A percentile compares a stretch with the other conserved stretches of the same genome.
These are phyloP conservation scores for Semnornis frantzii DNA, from an alignment of 2,113 vertebrate species.

Conservation along the genomic window DNA sequence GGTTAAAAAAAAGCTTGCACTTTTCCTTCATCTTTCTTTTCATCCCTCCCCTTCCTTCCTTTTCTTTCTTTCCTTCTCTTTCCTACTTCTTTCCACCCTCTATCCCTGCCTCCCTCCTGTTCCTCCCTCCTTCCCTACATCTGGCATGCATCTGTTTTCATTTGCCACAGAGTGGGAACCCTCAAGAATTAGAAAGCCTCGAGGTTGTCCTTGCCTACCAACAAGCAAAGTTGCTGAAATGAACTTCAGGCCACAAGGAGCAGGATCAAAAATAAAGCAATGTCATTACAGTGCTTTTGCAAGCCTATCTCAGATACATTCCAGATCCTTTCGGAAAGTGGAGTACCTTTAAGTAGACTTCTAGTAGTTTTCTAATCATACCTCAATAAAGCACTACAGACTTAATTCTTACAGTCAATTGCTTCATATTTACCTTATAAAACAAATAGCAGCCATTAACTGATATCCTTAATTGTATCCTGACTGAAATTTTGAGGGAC, in stretches of 20 bases:
- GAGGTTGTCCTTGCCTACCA: not conserved
- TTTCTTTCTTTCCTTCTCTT: too few species aligned
- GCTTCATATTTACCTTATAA: slow-evolving; percentile 8
- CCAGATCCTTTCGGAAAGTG: not conserved
- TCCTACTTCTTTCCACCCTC: not conserved
- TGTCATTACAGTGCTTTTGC: not conserved
- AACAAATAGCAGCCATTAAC: slow-evolving; percentile 1
- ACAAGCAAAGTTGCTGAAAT: not conserved
- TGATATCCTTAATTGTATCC: not conserved
- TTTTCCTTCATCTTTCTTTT: not conserved
- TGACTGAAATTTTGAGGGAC: not conserved
- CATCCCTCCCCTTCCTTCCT: not conserved
- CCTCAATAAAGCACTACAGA: not conserved
- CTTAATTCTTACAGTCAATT: not conserved
- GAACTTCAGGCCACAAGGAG: not conserved
- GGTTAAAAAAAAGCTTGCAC: not conserved
- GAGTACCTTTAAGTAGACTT: not conserved
- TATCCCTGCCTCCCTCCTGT: not conserved
- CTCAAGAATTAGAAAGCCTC: not conserved
- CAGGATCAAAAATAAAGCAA: not conserved
- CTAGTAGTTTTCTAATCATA: not conserved
- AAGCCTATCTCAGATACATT: not conserved
- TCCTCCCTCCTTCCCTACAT: not conserved
- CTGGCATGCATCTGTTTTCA: not conserved
- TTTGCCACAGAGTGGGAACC: not conserved